These are phyloP conservation scores for Drosophila paulistorum DNA, from an alignment of 1,140 invertebrate genomes.

Conservation along the genomic window DNA sequence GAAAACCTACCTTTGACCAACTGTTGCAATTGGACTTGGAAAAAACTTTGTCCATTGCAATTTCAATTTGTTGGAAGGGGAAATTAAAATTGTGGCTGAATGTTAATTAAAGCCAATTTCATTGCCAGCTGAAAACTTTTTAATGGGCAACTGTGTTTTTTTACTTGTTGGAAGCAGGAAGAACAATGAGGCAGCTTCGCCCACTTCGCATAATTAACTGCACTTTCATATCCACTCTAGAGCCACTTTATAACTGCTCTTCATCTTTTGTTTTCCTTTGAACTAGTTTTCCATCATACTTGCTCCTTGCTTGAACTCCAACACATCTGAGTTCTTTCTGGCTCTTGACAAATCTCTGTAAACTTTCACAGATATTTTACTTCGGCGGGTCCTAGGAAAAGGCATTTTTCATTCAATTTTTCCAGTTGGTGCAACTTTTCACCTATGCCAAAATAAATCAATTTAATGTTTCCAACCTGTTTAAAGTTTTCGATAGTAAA, in stretches of 20 bases:
- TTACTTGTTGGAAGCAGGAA: neutral
- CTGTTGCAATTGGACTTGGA: neutral
- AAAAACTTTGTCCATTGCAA: neutral
- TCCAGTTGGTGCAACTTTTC: conserved; percentile 5
- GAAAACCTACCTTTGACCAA: conserved; percentile 4
- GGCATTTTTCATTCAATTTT: conserved; percentile 11
- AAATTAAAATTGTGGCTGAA: conserved; percentile 8
- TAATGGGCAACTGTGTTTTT: conserved; percentile 13
- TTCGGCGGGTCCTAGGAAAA: neutral
- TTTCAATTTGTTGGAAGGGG: conserved; percentile 1
- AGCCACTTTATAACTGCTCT: neutral
- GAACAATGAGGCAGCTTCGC: neutral
- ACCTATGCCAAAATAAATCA: conserved; percentile 30
- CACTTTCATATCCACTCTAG: conserved; percentile 6
- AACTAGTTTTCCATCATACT: conserved; percentile 9
- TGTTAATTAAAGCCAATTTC: conserved; percentile 18
- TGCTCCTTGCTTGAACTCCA: conserved; percentile 2
- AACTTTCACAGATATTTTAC: neutral
- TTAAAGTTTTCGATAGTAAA: conserved; percentile 16
- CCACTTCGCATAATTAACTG: conserved; percentile 9
- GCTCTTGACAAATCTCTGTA: conserved; percentile 10
- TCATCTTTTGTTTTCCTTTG: conserved; percentile 12
- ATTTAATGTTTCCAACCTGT: conserved; percentile 7
- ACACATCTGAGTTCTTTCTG: neutral
- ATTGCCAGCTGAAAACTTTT: conserved; percentile 14